A percentile compares a stretch with the other conserved stretches of the same genome.
These are phyloP conservation scores for Macquaria australasica DNA, from an alignment of 2,113 vertebrate genomes.

Conservation along the genomic window DNA sequence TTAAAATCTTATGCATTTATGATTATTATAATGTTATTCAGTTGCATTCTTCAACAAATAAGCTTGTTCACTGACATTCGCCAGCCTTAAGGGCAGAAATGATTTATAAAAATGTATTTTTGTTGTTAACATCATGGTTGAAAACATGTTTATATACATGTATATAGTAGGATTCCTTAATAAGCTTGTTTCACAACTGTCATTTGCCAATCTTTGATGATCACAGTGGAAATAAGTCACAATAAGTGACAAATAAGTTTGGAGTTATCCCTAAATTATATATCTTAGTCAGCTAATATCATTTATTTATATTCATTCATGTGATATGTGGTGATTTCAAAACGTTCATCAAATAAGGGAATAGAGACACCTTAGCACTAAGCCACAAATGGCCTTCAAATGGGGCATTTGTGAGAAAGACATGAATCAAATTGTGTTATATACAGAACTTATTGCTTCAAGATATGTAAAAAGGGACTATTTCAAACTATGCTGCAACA, in stretches of 20 bases:
- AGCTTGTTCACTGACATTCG: background rate
- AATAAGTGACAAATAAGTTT: background rate
- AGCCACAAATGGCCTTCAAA: background rate
- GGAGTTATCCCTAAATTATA: background rate
- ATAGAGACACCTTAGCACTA: background rate
- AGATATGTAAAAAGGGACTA: background rate
- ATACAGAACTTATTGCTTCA: background rate
- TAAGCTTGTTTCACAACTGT: background rate
- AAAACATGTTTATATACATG: background rate
- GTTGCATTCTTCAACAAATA: background rate
- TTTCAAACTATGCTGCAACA: background rate
- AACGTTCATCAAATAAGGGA: background rate
- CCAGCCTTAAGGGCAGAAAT: background rate
- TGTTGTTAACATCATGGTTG: no score
- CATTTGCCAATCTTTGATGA: background rate
- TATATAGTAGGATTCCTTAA: background rate
- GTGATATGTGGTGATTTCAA: background rate
- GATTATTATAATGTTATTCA: background rate
- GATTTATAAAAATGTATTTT: background rate
- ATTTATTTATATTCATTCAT: background rate
- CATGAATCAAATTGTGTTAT: background rate
- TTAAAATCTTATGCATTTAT: background rate
- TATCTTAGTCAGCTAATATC: background rate
- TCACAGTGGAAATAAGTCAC: background rate
- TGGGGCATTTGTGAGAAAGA: conserved; percentile 11